A percentile compares a stretch with the other conserved stretches of the same genome.
phyloP scores from a whole-genome alignment of 2,797 vertebrate genomes.

The Mormyrus proboscirostris region DNA sequence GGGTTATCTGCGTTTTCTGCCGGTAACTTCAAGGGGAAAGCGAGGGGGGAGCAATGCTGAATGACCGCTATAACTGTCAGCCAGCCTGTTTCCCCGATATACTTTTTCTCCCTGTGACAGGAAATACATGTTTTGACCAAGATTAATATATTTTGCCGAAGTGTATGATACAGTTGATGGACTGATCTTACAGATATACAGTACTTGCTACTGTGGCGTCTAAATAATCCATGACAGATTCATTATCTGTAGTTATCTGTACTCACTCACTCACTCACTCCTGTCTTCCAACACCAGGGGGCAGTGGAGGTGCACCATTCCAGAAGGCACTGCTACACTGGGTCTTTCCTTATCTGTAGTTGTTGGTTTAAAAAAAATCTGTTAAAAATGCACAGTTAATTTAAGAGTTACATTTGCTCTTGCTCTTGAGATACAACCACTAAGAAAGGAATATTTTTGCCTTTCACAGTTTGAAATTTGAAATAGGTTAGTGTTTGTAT shows the following conservation, averaged over 20 bases:
- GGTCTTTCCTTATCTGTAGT: background rate
- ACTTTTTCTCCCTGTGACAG: background rate
- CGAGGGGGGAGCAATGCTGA: background rate
- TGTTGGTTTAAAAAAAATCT: background rate
- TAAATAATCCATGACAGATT: background rate
- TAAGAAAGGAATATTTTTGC: background rate
- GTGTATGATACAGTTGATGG: background rate
- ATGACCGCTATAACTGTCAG: background rate
- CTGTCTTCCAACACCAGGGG: background rate
- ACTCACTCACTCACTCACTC: background rate
- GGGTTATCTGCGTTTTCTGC: background rate
- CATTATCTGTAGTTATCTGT: background rate
- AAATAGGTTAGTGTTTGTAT: background rate
- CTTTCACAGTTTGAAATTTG: background rate
- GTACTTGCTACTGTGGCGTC: background rate
- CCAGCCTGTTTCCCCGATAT: background rate
- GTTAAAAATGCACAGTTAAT: background rate
- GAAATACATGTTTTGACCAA: background rate
- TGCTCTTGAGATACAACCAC: background rate
- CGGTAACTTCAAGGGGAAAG: background rate
- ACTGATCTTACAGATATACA: background rate
- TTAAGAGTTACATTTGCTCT: background rate
- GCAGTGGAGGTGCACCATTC: background rate
- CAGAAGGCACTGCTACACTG: background rate
- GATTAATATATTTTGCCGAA: background rate